These are phyloP conservation scores for Syritta pipiens DNA, from an alignment of 2,888 invertebrate genomes.

Conservation along the genomic window DNA sequence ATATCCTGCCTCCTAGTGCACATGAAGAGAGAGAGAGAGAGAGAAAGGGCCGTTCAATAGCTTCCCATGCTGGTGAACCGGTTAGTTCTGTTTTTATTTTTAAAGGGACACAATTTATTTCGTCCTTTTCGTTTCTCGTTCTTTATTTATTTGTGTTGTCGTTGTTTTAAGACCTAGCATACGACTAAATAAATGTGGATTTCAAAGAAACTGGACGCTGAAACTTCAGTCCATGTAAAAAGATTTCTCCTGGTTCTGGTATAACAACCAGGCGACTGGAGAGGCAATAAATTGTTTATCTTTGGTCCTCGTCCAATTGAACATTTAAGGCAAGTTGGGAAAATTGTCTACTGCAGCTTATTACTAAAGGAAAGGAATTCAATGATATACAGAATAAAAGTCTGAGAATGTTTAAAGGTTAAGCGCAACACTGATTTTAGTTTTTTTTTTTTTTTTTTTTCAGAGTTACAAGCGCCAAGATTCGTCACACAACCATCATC, in stretches of 20 bases:
- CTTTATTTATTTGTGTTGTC: background rate
- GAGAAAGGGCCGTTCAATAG: constrained; percentile 21
- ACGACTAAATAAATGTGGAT: constrained; percentile 25
- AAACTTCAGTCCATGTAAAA: too few relatives aligned
- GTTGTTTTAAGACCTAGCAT: constrained; percentile 3
- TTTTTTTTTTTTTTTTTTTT: constrained; percentile 50
- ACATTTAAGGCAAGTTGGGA: background rate
- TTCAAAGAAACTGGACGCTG: too few relatives aligned
- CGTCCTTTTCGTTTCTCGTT: constrained; percentile 2
- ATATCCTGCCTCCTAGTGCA: background rate
- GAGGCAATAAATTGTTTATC: constrained; percentile 22
- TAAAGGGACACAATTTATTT: constrained; percentile 26
- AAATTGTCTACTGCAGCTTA: too few relatives aligned
- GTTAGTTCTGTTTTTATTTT: background rate
- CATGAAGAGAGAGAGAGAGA: too few relatives aligned
- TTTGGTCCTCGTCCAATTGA: constrained; percentile 19
- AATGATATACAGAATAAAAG: background rate
- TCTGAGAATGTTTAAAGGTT: background rate
- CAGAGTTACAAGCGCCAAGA: constrained; percentile 86
- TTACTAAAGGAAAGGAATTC: background rate
- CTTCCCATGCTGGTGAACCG: background rate
- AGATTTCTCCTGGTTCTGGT: constrained; percentile 2
- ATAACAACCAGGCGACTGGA: background rate
- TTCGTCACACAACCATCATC: constrained; percentile 93
- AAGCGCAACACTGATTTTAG: background rate